Evolutionary conservation across 1,140 invertebrate species (phyloP), one percentile per base, ranked within the genome.

Genomic region (Diprion similis): DNA sequence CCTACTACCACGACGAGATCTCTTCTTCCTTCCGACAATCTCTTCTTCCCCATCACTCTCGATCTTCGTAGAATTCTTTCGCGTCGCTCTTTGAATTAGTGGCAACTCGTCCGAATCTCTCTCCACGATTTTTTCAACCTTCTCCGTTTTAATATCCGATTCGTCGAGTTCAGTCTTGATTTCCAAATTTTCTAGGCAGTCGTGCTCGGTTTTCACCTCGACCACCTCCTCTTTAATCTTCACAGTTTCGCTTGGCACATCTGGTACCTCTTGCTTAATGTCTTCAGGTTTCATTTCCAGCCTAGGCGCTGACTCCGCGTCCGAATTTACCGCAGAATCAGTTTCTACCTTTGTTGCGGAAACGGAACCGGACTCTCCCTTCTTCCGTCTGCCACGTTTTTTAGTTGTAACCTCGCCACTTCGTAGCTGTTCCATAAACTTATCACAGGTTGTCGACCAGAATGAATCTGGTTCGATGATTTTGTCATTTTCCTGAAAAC

Each of bases 341-440:
- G 71, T 17, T 48, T 83, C 81, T 11, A 81, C 81, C 77, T 78
- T 85, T 80, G 83, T 76, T 66, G 77, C 76, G 66, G 75, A 17
- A 37, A 69, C 13, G 19, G 10, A 71, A 46, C 24, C 46, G 4
- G 11, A 11, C 24, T 77, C 73, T 72, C 80, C 47, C 80, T 89
- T 90, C 84, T 91, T 89, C 80, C 89, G 86, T 47, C 88, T 78
- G 13, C 83, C 85, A 46, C 90, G 89, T 77, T 91, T 91, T 78
- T 91, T 91, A 15, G 80, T 73, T 24, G 86, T 81, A 9, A 59
- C 75, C 76, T 90, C 90, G 1, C 90, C 90, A 66, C 81, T 87
- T 77, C 92, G 90, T 46, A 94, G 83, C 83, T 94, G 91, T 83
- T 93, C 92, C 85, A 93, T 89, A 84, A 94, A 93, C 81, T 88